These are phyloP conservation scores for Melangyna quadrimaculata DNA, from an alignment of 2,888 invertebrate genomes.

Conservation along the genomic window DNA sequence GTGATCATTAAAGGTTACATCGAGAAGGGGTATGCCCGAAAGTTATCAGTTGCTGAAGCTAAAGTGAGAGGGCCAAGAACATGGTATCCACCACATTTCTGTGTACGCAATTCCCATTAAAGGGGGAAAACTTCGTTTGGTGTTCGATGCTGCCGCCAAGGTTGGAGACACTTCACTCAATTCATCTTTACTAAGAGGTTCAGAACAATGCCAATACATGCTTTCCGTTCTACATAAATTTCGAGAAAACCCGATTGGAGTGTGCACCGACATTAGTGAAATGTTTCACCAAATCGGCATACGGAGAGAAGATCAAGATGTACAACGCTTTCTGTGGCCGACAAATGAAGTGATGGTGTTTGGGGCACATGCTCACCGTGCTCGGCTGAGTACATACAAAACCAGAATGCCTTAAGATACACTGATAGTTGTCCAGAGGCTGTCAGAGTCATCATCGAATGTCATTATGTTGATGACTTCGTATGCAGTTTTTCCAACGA, in stretches of 20 bases:
- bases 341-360: constrained; percentile 29
- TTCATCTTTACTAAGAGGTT: neutral
- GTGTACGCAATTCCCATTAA: neutral
- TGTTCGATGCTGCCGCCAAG: neutral
- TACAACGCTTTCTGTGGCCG: neutral
- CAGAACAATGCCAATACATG: neutral
- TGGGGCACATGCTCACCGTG: constrained; percentile 37
- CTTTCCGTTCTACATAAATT: neutral
- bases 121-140: neutral
- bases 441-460: too few species aligned
- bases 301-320: neutral
- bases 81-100: neutral
- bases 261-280: neutral
- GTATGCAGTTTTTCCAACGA: too few species aligned
- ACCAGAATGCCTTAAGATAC: neutral
- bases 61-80: neutral
- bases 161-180: neutral
- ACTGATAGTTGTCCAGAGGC: constrained; percentile 1
- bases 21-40: neutral
- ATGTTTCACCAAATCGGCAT: neutral
- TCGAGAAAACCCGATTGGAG: neutral
- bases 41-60: neutral
- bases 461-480: too few species aligned
- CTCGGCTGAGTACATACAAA: constrained; percentile 10
- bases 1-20: neutral